Conservation (phyloP, 2,113 vertebrate genomes). For the Phalacrocorax aristotelis region DNA sequence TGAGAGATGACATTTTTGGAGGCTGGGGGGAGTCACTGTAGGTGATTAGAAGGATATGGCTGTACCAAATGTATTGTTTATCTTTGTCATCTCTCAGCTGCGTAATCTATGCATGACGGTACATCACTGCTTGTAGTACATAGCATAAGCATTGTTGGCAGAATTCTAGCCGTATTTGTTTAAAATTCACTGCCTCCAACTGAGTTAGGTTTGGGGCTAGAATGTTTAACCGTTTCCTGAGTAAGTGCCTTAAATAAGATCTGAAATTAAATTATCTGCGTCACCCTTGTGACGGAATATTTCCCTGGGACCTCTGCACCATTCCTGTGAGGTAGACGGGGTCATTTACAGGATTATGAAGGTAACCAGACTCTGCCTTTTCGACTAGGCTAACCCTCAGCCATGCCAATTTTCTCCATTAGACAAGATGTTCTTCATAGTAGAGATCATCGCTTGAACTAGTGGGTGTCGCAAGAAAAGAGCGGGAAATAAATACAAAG, state of each 20-base stretch:
- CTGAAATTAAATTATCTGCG: neutral
- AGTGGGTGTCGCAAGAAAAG: neutral
- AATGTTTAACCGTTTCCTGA: neutral
- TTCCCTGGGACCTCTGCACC: neutral
- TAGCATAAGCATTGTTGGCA: neutral
- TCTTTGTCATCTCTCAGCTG: neutral
- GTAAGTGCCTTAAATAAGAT: neutral
- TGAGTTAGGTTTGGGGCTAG: neutral
- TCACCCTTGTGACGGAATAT: neutral
- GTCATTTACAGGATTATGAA: neutral
- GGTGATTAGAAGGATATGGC: neutral
- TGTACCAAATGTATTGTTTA: neutral
- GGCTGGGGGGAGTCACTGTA: too few relatives aligned
- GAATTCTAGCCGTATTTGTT: neutral
- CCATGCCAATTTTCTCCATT: neutral
- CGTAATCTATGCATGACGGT: neutral
- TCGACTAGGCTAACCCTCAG: accelerated
- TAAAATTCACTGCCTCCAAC: neutral
- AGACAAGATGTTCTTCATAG: neutral
- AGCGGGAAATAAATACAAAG: neutral
- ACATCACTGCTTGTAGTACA: neutral
- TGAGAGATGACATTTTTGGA: neutral
- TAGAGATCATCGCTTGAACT: neutral
- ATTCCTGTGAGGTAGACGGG: neutral
- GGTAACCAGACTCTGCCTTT: neutral